phyloP scores from a whole-genome alignment of 1,140 invertebrate species.

The Caenorhabditis brenneri region DNA sequence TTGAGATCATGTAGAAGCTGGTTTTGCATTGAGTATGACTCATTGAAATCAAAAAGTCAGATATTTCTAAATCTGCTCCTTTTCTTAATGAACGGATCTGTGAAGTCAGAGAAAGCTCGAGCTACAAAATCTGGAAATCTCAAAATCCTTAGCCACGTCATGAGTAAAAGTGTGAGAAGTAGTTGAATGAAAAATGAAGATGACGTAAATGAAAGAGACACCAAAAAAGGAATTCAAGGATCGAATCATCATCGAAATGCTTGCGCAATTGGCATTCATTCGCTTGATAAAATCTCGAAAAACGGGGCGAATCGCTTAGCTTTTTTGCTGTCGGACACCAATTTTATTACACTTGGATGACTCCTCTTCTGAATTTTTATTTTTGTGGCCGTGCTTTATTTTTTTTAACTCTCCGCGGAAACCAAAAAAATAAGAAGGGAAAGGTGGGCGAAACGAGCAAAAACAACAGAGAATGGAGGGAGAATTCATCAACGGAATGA shows the following conservation, averaged over 20 bases:
- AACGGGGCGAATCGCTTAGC: constrained; percentile 20
- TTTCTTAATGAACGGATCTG: no score
- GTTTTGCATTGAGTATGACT: no score
- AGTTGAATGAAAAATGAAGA: not conserved
- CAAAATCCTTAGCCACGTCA: not conserved
- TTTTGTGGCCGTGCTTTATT: not conserved
- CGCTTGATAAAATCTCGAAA: constrained; percentile 29
- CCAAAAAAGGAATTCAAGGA: not conserved
- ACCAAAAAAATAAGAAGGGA: not conserved
- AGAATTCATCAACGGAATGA: constrained; percentile 1
- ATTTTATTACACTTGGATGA: constrained; percentile 37
- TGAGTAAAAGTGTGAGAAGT: not conserved
- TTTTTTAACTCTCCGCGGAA: not conserved
- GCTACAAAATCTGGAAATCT: not conserved
- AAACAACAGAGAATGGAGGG: not conserved
- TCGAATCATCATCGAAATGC: constrained; percentile 13
- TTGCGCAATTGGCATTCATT: constrained; percentile 39
- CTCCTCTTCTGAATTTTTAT: not conserved
- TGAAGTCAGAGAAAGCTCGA: not conserved
- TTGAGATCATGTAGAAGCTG: no score
- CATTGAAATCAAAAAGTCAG: no score
- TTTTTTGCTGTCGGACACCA: no score
- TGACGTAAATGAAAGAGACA: not conserved
- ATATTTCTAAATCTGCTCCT: no score
- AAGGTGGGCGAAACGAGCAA: not conserved